Base-by-base conservation (phyloP, 2,113 vertebrate genomes). In the Gnathonemus echidnorhynchus region DNA sequence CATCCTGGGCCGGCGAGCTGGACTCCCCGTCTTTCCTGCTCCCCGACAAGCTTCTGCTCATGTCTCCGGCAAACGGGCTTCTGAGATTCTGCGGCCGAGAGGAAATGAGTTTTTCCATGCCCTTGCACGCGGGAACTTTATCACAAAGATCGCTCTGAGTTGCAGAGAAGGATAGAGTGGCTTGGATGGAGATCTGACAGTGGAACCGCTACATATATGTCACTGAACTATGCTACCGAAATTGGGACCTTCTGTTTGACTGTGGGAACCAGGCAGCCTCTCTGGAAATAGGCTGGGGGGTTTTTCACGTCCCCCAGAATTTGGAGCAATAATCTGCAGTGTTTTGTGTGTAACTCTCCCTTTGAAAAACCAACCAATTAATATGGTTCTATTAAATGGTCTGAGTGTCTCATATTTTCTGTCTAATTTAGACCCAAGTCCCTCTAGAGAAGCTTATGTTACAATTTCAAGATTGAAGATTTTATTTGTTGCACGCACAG, bases 71-170 rank as follows among this genome's bases (percentile, higher is more conserved):
- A 4, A 89, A 90, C 42, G 88, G 56, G 15, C 24, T 85, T 83
- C 89, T 56, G 88, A 74, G 42, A n/a, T 83, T 87, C 62, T 49
- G 91, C 48, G 49, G 80, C 88, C 39, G 13, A 17, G 91, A 93
- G 94, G 92, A 94, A 93, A 93, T 92, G 3, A 92, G 87, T 91
- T 91, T 92, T 93, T 91, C 92, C 88, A 5, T 90, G 88, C 31
- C 90, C 62, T 87, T 90, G 91, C 89, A 90, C 84, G 88, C 53
- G 66, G 88, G 90, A 92, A 92, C 39, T 90, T 90, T 90, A 90
- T 90, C 89, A 88, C 58, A n/a, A 24, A 77, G 53, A 90, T 90
- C 89, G 56, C 85, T 74, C 48, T 86, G 86, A 90, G 56, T 31
- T 66, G 89, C 50, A 48, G 58, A 31, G 53, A n/a, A 13, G 84